Percentiles rank a stretch among this genome's conserved stretches.
phyloP scores from a whole-genome alignment of 2,797 vertebrate genomes.

The Arremon aurantiirostris region DNA sequence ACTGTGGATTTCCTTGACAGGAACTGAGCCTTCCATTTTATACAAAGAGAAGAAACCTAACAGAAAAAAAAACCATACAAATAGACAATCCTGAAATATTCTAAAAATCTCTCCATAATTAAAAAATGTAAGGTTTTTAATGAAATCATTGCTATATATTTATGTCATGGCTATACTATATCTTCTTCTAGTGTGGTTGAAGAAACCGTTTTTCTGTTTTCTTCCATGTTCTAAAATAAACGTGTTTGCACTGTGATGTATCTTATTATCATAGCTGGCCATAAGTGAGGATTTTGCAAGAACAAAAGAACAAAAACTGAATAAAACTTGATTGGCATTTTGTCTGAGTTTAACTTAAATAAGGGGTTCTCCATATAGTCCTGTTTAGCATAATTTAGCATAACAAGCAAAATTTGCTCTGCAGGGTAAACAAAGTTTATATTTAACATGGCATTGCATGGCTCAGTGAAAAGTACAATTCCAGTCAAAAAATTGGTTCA shows the following conservation, averaged over 20 bases:
- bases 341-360: neutral
- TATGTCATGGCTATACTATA: neutral
- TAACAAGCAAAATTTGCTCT: neutral
- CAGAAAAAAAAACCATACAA: neutral
- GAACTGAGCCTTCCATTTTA: neutral
- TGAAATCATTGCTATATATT: neutral
- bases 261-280: neutral
- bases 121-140: neutral
- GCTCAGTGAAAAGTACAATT: neutral
- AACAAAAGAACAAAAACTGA: neutral
- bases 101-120: neutral
- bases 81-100: neutral
- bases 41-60: neutral
- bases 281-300: neutral
- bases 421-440: neutral
- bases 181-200: neutral
- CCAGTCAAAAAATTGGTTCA: neutral
- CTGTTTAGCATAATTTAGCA: neutral
- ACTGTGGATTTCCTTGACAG: neutral
- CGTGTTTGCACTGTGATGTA: neutral
- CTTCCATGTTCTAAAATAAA: neutral
- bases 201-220: neutral
- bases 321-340: neutral
- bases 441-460: neutral
- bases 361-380: neutral